Conservation (phyloP, 2,113 vertebrate genomes). For the Ivindomyrus marchei region DNA sequence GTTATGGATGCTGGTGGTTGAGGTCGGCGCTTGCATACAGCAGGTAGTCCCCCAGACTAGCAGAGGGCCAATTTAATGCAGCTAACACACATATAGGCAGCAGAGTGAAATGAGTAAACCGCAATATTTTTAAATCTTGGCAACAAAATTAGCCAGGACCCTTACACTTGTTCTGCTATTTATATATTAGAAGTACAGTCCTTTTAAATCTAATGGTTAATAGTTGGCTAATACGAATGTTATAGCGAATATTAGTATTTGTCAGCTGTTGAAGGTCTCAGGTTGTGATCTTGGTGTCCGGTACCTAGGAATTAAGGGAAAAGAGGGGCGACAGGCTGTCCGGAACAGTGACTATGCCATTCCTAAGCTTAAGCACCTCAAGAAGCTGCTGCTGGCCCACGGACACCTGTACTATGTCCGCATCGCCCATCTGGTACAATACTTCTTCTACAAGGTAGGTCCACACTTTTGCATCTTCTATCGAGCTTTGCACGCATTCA, state of each 20-base stretch:
- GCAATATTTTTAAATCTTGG: not conserved
- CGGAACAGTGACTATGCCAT: slow-evolving; percentile 96
- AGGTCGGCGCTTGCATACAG: not conserved
- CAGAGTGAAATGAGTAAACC: not conserved
- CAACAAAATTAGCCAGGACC: not conserved
- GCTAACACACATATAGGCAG: not conserved
- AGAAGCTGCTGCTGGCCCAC: slow-evolving; percentile 84
- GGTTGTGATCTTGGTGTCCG: not conserved
- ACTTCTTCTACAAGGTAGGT: slow-evolving; percentile 98
- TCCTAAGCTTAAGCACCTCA: slow-evolving; percentile 93
- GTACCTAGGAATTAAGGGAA: slow-evolving; percentile 85
- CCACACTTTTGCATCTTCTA: slow-evolving; percentile 27
- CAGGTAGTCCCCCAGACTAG: not conserved
- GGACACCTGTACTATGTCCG: slow-evolving; percentile 97
- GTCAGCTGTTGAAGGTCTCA: not conserved
- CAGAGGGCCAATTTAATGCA: not conserved
- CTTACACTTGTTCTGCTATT: not conserved
- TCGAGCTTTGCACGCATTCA: not conserved
- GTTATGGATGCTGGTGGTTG: not conserved
- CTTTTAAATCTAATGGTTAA: not conserved
- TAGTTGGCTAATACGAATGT: not conserved
- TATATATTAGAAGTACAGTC: not conserved
- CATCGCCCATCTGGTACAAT: slow-evolving; percentile 96
- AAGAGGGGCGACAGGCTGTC: slow-evolving; percentile 91
- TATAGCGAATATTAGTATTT: not conserved